Evolutionary conservation across 2,888 invertebrate species (phyloP).

Genomic region (Drosophila setosimentum): DNA sequence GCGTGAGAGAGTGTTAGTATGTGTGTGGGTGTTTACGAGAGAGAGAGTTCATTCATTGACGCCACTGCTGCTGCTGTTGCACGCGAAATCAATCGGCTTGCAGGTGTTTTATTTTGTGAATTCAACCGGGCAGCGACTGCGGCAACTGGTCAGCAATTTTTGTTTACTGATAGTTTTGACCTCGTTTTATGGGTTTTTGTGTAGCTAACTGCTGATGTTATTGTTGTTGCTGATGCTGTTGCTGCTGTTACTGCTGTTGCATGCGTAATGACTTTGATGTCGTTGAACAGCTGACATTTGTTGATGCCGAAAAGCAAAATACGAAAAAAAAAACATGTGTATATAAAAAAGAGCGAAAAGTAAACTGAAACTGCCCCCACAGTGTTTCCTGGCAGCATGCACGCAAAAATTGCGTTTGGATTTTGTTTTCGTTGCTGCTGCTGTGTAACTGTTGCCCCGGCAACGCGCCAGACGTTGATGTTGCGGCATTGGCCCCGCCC

Average conservation of each 20-base stretch:
- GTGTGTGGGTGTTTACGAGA: conserved; percentile 20
- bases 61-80: conserved; percentile 37
- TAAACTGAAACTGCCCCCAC: conserved; percentile 21
- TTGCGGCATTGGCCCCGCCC: conserved; percentile 35
- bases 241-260: conserved; percentile 66
- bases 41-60: conserved; percentile 63
- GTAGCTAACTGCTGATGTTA: conserved; percentile 26
- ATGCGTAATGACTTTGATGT: conserved; percentile 69
- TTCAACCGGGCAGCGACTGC: conserved; percentile 41
- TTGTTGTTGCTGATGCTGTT: conserved; percentile 20
- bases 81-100: conserved; percentile 70
- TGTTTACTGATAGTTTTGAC: conserved; percentile 78
- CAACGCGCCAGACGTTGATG: conserved; percentile 52
- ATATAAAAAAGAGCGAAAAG: conserved; percentile 27
- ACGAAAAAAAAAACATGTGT: conserved; percentile 6
- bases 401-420: conserved; percentile 64
- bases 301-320: conserved; percentile 50
- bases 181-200: conserved; percentile 57
- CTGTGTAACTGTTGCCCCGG: conserved; percentile 39
- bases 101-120: conserved; percentile 74
- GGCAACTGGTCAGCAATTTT: conserved; percentile 60
- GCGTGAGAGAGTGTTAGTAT: conserved; percentile 15
- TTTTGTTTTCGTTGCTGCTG: conserved; percentile 23
- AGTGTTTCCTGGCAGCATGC: conserved; percentile 37
- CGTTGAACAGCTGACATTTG: conserved; percentile 72